phyloP scores from a whole-genome alignment of 2,797 vertebrate genomes.

The Acanthis flammea region DNA sequence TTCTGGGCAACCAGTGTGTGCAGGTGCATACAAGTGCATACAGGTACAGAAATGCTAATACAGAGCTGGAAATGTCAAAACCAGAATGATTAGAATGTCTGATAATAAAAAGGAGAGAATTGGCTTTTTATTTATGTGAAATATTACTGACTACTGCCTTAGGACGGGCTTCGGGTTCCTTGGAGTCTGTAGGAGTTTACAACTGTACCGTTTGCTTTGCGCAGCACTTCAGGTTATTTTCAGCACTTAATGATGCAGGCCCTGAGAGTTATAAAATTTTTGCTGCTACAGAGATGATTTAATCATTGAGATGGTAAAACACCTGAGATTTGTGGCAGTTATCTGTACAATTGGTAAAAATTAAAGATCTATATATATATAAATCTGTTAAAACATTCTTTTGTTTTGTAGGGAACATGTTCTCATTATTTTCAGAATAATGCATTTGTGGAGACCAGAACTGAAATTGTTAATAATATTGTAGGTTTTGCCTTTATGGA shows the following conservation, averaged over 20 bases:
- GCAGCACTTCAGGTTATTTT: constrained; percentile 39
- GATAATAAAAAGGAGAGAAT: neutral
- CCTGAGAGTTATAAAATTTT: constrained; percentile 45
- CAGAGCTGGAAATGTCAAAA: neutral
- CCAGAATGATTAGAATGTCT: neutral
- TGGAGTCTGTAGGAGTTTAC: constrained; percentile 15
- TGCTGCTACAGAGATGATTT: constrained; percentile 48
- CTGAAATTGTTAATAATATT: neutral
- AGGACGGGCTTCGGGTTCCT: neutral
- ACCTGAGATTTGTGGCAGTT: constrained; percentile 25
- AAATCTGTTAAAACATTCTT: neutral
- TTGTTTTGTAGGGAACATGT: neutral
- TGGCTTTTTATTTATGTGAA: neutral
- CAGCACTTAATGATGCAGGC: constrained; percentile 53
- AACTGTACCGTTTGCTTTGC: constrained; percentile 32
- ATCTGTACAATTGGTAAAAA: constrained; percentile 15
- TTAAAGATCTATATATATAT: neutral
- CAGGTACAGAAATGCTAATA: neutral
- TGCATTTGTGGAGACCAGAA: neutral
- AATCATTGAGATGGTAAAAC: neutral
- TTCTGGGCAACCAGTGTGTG: neutral
- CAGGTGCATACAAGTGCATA: neutral
- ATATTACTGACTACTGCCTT: neutral
- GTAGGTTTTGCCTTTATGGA: neutral
- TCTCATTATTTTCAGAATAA: neutral